Evolutionary conservation across 2,113 vertebrate species (phyloP), one percentile per base, ranked within the genome.

Genomic region (Catharus fuscescens): DNA sequence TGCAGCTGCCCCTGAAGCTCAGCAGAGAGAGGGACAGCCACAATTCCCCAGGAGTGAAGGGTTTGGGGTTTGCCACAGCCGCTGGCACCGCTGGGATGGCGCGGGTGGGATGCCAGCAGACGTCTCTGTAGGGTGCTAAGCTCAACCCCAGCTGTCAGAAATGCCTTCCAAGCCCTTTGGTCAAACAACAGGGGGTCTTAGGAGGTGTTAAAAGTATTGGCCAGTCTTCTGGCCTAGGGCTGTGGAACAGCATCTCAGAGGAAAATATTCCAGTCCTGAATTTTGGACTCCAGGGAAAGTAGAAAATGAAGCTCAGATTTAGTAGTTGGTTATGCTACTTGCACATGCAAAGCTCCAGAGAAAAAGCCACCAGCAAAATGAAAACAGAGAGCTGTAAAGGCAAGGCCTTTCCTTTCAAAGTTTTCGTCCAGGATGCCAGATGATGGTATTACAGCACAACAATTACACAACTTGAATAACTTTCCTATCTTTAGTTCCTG

Each of bases 81-180:
- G 25, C 54, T 0, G 0, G 20, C 42, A 21, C 34, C 0, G 0
- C 60, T 54, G 50, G 52, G 8, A 23, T 70, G 72, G 19, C 0
- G 0, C 0, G 0, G 36, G 26, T 23, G 16, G 54, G 42, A 76
- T 72, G 44, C 56, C 61, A 53, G 32, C 2, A 79, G 70, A 69
- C 0, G 0, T 90, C 65, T 54, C 87, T 81, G 53, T 48, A 69
- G 70, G 65, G 34, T 31, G 32, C 52, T 54, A 25, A 74, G 12
- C 34, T 78, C 86, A 83, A 48, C 12, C 76, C 26, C 53, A 90
- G 74, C 85, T 81, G 70, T 61, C 74, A 85, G 74, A 87, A 91
- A 79, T 20, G 53, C 18, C 29, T 93, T 94, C 71, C 76, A 88
- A 80, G n/a, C 54, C 45, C 67, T 80, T 95, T 86, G 85, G 66